These are phyloP conservation scores for Hyposmocoma kahamanoa DNA, from an alignment of 1,140 invertebrate genomes.

Conservation along the genomic window DNA sequence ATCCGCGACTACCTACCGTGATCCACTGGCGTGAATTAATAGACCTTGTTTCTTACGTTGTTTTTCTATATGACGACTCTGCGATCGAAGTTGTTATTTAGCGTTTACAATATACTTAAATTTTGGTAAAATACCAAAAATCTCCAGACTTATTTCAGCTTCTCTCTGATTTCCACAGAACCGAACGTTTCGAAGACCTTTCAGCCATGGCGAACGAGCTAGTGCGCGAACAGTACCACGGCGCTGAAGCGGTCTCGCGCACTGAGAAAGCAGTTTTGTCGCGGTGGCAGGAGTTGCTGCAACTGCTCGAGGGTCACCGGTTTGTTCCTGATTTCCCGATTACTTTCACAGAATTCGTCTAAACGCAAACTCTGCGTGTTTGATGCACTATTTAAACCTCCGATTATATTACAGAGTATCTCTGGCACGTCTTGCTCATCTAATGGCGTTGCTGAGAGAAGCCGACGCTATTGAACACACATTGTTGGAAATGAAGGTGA, in stretches of 20 bases:
- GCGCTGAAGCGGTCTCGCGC: conserved; percentile 85
- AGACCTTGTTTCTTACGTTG: no score
- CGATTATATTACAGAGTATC: conserved; percentile 57
- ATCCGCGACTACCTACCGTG: no score
- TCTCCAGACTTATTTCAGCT: no score
- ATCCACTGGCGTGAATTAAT: no score
- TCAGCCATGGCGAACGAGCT: conserved; percentile 94
- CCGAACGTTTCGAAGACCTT: conserved; percentile 95
- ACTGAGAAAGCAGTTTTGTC: conserved; percentile 91
- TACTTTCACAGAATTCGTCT: no score
- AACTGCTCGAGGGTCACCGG: conserved; percentile 90
- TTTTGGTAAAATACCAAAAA: no score
- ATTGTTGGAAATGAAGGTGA: conserved; percentile 86
- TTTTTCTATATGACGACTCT: no score
- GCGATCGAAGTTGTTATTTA: no score
- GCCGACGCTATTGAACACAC: conserved; percentile 92
- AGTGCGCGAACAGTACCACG: conserved; percentile 93
- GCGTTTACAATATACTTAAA: no score
- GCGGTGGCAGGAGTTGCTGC: conserved; percentile 90
- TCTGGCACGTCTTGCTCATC: conserved; percentile 82
- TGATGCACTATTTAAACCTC: neutral
- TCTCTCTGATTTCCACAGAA: conserved; percentile 66
- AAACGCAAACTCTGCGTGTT: no score
- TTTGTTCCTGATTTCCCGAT: neutral
- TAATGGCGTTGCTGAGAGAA: conserved; percentile 91